phyloP scores from a whole-genome alignment of 2,113 vertebrate genomes.

The Dolichallabes microphthalmus region DNA sequence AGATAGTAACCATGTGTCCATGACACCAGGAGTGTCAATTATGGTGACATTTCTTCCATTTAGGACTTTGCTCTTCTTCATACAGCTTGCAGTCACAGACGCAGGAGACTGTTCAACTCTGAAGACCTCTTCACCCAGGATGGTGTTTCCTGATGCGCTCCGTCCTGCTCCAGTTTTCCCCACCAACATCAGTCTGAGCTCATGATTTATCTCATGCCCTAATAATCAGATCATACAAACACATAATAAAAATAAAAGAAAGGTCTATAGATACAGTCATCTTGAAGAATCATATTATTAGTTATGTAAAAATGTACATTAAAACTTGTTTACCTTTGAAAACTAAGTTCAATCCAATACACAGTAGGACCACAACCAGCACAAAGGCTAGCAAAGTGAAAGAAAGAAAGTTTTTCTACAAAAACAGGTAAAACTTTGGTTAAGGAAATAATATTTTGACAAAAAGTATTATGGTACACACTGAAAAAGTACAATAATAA shows the following conservation, averaged over 20 bases:
- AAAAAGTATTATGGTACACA: background rate
- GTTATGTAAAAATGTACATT: background rate
- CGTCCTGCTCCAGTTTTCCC: conserved; percentile 73
- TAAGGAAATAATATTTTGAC: background rate
- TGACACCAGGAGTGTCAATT: conserved; percentile 47
- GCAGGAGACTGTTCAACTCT: conserved; percentile 62
- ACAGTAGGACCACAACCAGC: background rate
- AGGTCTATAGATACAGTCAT: background rate
- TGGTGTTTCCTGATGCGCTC: conserved; percentile 72
- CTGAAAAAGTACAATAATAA: background rate
- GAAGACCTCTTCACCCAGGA: conserved; percentile 64
- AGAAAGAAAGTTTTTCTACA: background rate
- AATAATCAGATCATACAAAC: background rate
- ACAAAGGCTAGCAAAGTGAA: background rate
- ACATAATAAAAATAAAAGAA: background rate
- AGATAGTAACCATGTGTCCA: conserved; percentile 15
- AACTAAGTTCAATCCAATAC: background rate
- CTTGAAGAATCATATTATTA: background rate
- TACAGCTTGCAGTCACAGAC: conserved; percentile 66
- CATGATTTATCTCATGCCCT: conserved; percentile 17
- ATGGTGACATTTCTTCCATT: conserved; percentile 54
- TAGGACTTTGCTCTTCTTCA: conserved; percentile 57
- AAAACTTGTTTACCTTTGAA: background rate
- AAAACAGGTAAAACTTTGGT: background rate
- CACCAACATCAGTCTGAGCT: conserved; percentile 67